Base-by-base conservation (phyloP, 2,113 vertebrate genomes). In the Argyrosomus japonicus region DNA sequence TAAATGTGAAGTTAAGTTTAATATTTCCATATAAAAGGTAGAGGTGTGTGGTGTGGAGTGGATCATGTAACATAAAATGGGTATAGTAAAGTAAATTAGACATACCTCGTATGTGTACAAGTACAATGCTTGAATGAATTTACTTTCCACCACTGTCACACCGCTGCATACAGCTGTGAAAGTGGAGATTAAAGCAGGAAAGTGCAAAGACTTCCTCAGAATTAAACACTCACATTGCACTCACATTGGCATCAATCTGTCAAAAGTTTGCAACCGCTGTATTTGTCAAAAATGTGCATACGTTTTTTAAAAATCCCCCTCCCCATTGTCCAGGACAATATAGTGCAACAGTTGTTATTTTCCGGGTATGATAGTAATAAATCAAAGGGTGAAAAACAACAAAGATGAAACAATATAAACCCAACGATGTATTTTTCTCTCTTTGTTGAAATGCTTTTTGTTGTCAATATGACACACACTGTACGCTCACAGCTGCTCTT, bases 381-480 rank as follows among this genome's bases (percentile, higher is more conserved):
- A 36, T 18, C 32, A 68, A 21, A 65, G 6, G 13, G 2, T 12
- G 48, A 62, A 86, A 83, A 77, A 57, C 27, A 79, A 77, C 53
- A 70, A 80, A 74, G 21, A 60, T 51, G 77, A 50, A 47, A 69
- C 82, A 75, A 51, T 62, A 25, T 61, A 85, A 40, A 69, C 69
- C 77, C 72, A 82, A 57, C 32, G 43, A 43, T 50, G 60, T 79
- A 72, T 83, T 81, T 40, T 89, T 58, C 25, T 53, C 21, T 83
- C 83, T 88, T 90, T 87, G 86, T 79, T 75, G 29, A 86, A 40
- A 73, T 58, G 36, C 23, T 85, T 86, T 85, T 91, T 88, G 82
- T 84, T 90, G 77, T 88, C 71, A 43, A 85, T 68, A 77, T 50
- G 72, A 80, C 63, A 63, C 72, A 77, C 45, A 68, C 68, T 81